Percentiles rank a stretch among this genome's conserved stretches.
Conservation (phyloP, 2,797 vertebrate genomes). For the Calcarius lapponicus region DNA sequence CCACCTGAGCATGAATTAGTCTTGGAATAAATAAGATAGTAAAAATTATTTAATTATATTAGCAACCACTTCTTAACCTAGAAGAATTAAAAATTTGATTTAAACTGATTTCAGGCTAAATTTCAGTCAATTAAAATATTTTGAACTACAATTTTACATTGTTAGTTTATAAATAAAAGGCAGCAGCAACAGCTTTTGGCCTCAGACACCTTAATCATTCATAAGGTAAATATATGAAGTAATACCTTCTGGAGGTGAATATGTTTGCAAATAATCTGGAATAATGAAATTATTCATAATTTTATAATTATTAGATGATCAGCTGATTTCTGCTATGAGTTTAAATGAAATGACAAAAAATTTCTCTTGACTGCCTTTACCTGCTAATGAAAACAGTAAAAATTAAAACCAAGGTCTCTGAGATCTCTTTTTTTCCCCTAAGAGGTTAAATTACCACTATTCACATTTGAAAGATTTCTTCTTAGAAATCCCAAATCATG, state of each 20-base stretch:
- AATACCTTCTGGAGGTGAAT: neutral
- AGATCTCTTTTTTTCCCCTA: too few relatives aligned
- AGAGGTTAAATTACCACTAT: neutral
- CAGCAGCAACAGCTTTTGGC: neutral
- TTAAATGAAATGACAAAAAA: neutral
- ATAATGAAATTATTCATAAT: neutral
- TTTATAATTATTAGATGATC: neutral
- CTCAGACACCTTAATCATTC: neutral
- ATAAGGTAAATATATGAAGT: neutral
- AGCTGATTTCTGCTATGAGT: neutral
- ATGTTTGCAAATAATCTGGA: neutral
- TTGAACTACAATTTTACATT: neutral
- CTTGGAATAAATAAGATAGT: neutral
- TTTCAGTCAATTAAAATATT: neutral
- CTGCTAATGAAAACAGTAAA: neutral
- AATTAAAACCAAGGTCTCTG: neutral
- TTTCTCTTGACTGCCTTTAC: neutral
- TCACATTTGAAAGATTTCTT: neutral
- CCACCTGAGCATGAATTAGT: neutral
- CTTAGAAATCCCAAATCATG: neutral
- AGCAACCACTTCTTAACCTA: neutral
- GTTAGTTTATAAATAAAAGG: neutral
- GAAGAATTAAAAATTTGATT: neutral
- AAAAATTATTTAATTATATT: neutral
- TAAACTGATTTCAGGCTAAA: neutral